These are phyloP conservation scores for Nemotelus nigrinus DNA, from an alignment of 2,888 invertebrate species.

Conservation along the genomic window DNA sequence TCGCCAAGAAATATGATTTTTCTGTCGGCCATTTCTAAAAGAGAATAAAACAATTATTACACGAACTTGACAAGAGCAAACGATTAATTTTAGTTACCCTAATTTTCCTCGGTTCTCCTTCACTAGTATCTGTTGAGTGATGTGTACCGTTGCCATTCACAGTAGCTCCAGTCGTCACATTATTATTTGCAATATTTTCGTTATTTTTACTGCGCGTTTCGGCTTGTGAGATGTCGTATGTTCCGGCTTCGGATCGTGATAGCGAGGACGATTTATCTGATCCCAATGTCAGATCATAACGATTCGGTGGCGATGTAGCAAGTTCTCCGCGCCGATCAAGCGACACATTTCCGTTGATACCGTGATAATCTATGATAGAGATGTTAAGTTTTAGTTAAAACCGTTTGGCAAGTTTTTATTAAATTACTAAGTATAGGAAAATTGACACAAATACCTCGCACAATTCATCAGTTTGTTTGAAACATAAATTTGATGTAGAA, in stretches of 20 bases:
- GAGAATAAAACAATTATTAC: not conserved
- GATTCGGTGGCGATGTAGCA: constrained; percentile 57
- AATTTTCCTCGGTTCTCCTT: constrained; percentile 60
- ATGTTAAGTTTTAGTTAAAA: not conserved
- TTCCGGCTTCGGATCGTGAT: constrained; percentile 64
- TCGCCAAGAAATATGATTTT: constrained; percentile 84
- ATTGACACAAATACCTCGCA: no score
- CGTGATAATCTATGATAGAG: constrained; percentile 61
- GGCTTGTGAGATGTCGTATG: constrained; percentile 64
- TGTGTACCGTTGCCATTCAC: constrained; percentile 40
- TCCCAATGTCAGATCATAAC: constrained; percentile 62
- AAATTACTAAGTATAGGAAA: no score
- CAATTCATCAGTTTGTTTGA: no score
- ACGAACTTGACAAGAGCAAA: constrained; percentile 23
- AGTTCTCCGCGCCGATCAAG: constrained; percentile 63
- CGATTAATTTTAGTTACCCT: constrained; percentile 55
- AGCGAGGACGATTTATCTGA: constrained; percentile 65
- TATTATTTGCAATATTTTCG: constrained; percentile 55
- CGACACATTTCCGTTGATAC: constrained; percentile 65
- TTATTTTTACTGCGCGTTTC: constrained; percentile 60
- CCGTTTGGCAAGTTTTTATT: no score
- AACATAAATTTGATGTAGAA: no score
- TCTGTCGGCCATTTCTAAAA: constrained; percentile 73
- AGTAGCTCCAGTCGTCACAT: constrained; percentile 43
- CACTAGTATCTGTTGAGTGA: constrained; percentile 11